Percentiles rank a stretch among this genome's conserved stretches.
Evolutionary conservation across 2,797 vertebrate species (phyloP).

Genomic region (Platyrinchus mystaceus): DNA sequence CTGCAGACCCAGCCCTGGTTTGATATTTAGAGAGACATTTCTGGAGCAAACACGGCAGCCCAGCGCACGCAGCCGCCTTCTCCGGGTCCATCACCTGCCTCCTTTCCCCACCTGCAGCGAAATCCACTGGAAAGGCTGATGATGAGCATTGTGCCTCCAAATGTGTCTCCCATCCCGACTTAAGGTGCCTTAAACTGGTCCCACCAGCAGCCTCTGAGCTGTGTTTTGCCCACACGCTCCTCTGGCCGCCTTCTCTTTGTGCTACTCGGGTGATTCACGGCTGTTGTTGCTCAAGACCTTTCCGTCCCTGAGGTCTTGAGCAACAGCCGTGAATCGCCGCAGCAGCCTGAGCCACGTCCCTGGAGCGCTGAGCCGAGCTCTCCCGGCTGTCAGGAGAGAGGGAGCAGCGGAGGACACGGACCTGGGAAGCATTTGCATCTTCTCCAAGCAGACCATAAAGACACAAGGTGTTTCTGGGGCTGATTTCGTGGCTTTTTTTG

Average conservation of each 20-base stretch:
- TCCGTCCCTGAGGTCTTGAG: background rate
- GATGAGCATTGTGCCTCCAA: background rate
- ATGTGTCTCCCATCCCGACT: accelerated
- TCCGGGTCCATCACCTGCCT: background rate
- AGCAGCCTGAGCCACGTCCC: background rate
- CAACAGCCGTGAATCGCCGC: accelerated
- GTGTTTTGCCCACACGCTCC: background rate
- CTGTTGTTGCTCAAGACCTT: slow-evolving; percentile 40
- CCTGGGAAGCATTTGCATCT: background rate
- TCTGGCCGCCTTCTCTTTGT: background rate
- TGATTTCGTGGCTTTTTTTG: background rate
- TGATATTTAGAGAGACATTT: background rate
- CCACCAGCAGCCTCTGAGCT: background rate
- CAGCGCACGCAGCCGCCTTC: accelerated
- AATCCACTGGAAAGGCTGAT: background rate
- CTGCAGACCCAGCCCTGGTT: background rate
- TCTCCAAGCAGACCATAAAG: background rate
- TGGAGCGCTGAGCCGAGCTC: background rate
- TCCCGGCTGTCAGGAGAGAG: background rate
- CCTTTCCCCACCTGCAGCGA: background rate
- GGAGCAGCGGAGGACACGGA: background rate
- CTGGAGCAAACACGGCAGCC: background rate
- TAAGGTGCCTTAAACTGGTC: accelerated
- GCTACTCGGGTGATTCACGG: background rate
- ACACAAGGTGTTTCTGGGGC: background rate